A percentile compares a stretch with the other conserved stretches of the same genome.
Evolutionary conservation across 2,797 vertebrate species (phyloP).

Genomic region (Petrocephalus sullivani): DNA sequence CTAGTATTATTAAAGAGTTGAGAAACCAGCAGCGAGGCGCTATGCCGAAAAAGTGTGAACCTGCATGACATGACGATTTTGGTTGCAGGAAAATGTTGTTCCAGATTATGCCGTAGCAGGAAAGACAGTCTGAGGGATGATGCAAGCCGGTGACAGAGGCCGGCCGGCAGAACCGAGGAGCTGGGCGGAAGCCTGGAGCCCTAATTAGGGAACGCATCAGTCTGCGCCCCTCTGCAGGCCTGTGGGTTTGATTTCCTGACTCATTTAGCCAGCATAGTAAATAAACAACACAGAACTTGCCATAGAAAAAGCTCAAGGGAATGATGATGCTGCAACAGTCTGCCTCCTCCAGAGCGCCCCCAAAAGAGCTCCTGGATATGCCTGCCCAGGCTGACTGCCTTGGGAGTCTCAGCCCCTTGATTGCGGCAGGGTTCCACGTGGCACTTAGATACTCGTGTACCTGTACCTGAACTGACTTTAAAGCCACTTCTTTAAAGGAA

Average conservation of each 20-base stretch:
- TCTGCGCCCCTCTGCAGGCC: neutral
- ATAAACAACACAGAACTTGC: neutral
- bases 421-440: neutral
- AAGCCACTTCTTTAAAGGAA: neutral
- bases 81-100: neutral
- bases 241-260: neutral
- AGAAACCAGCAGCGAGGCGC: neutral
- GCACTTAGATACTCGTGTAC: neutral
- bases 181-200: neutral
- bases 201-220: neutral
- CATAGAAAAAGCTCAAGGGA: neutral
- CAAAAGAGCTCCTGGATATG: neutral
- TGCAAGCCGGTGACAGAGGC: conserved; percentile 3
- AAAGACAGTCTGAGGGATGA: neutral
- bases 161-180: neutral
- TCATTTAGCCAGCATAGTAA: neutral
- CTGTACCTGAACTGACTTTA: neutral
- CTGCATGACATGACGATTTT: neutral
- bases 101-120: neutral
- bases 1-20: neutral
- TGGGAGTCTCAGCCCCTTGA: neutral
- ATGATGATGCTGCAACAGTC: neutral
- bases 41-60: neutral
- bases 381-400: neutral
- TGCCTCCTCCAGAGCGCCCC: neutral